A percentile compares a stretch with the other conserved stretches of the same genome.
Evolutionary conservation across 2,797 vertebrate species (phyloP).

Genomic region (Trichosurus vulpecula): DNA sequence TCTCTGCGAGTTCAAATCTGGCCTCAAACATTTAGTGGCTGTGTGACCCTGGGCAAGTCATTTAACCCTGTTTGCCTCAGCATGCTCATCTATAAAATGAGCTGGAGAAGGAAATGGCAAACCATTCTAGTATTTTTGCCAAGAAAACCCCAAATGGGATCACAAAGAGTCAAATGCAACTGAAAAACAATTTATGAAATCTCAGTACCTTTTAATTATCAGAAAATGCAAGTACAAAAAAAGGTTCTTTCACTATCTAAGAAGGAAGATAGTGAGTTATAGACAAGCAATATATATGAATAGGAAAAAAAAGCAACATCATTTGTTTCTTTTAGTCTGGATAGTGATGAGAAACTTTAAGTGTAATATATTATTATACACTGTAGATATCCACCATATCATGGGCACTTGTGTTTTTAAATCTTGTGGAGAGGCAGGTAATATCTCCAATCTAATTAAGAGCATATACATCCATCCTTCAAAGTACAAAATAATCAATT

Average conservation of each 20-base stretch:
- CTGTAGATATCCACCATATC: background rate
- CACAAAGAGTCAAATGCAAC: too few relatives aligned
- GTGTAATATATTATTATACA: background rate
- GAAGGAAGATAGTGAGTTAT: background rate
- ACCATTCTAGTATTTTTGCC: too few relatives aligned
- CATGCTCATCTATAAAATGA: too few relatives aligned
- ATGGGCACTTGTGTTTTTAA: background rate
- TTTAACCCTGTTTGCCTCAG: too few relatives aligned
- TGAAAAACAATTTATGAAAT: background rate
- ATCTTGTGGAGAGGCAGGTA: background rate
- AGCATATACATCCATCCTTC: conserved; percentile 31
- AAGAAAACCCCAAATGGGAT: too few relatives aligned
- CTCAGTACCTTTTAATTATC: background rate
- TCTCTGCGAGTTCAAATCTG: too few relatives aligned
- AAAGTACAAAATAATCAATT: background rate
- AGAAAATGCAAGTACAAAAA: background rate
- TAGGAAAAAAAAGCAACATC: background rate
- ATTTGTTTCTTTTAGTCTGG: conserved; percentile 27
- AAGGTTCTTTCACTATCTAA: background rate
- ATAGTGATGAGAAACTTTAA: conserved; percentile 5
- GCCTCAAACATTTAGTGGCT: too few relatives aligned
- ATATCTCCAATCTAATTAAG: background rate
- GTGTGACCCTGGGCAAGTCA: too few relatives aligned
- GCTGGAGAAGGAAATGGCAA: too few relatives aligned
- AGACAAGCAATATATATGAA: background rate